A percentile compares a stretch with the other conserved stretches of the same genome.
Conservation (phyloP, 2,797 vertebrate genomes). For the Falco concolor region DNA sequence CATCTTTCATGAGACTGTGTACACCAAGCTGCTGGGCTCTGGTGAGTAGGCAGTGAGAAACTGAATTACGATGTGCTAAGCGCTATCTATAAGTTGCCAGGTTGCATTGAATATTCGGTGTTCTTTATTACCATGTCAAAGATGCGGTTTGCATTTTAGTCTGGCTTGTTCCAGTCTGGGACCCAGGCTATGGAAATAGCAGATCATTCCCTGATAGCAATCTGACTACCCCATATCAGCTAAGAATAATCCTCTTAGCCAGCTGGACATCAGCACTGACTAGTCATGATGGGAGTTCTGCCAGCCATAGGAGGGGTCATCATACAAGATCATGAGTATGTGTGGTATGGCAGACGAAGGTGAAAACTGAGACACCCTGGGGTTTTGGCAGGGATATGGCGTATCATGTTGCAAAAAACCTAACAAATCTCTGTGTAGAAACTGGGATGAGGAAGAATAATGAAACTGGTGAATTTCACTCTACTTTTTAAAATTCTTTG, state of each 20-base stretch:
- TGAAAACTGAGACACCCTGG: background rate
- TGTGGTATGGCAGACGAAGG: background rate
- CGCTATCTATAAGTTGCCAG: background rate
- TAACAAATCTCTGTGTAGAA: background rate
- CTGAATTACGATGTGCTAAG: background rate
- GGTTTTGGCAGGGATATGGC: background rate
- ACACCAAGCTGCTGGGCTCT: conserved; percentile 93
- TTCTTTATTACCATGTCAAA: background rate
- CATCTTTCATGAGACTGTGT: conserved; percentile 98
- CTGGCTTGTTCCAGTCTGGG: background rate
- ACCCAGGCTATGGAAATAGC: background rate
- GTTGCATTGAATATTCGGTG: background rate
- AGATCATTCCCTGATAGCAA: background rate
- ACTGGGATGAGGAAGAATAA: background rate
- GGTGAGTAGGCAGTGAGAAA: conserved; percentile 77
- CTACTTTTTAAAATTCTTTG: background rate
- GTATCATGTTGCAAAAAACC: background rate
- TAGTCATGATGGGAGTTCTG: background rate
- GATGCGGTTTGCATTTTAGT: background rate
- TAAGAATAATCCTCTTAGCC: background rate
- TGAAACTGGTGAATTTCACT: background rate
- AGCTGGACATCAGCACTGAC: background rate
- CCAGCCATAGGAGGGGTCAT: background rate
- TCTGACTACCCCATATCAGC: background rate
- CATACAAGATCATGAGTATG: background rate